Evolutionary conservation across 2,888 invertebrate genomes (phyloP), one percentile per base, ranked within the genome.

Genomic region (Sympetrum striolatum): DNA sequence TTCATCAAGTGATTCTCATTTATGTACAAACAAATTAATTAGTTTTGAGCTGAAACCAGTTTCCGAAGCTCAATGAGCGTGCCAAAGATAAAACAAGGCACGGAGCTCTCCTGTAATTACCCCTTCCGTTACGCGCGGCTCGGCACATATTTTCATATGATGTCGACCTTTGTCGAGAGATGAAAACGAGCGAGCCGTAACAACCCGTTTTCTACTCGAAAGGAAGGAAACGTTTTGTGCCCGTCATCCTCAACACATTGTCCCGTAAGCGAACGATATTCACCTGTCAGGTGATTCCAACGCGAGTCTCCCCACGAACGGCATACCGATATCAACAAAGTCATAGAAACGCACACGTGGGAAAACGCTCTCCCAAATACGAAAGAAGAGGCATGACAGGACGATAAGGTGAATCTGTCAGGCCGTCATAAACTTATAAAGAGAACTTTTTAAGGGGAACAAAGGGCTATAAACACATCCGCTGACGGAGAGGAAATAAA

Each of bases 381-480:
- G 31, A n/a, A 86, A n/a, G 60, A 86, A 31, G 58, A 60, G 86
- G n/a, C 39, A 60, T 60, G 86, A 60, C 86, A 60, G 86, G 60
- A 86, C 60, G 86, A 86, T 64, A 60, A 86, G 86, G 60, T 37
- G 37, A 86, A 86, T 86, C 86, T 86, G 86, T 86, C 86, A 86
- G 86, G 12, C 86, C n/a, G 8, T 86, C 86, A 86, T 86, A 86
- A 86, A 86, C 58, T 86, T 86, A 37, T 35, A 86, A 60, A 37
- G 37, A 64, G n/a, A 60, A 60, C 31, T 31, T 31, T 25, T 37
- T 31, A 22, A 60, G 35, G 86, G 60, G 37, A 86, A 86, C 86
- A 86, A 86, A 86, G 37, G 60, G 35, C 60, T 60, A 86, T 86
- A 86, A 86, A 86, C 86, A 86, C 60, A 86, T 86, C 86, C 60